Evolutionary conservation across 2,113 vertebrate genomes (phyloP).

Genomic region (Malaclemys terrapin): DNA sequence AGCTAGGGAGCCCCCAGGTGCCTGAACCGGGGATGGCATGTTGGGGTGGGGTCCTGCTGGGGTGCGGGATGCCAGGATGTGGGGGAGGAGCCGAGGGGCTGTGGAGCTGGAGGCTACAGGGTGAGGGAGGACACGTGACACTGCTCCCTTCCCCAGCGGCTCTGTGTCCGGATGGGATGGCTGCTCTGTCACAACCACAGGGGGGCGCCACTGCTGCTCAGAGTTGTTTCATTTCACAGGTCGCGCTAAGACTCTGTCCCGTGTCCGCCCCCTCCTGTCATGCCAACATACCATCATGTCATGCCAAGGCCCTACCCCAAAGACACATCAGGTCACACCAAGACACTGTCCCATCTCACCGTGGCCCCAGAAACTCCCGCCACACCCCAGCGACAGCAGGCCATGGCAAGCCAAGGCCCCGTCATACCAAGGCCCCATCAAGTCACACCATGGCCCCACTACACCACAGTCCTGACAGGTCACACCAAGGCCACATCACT

Average conservation of each 20-base stretch:
- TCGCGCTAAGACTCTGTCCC: background rate
- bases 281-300: background rate
- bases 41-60: background rate
- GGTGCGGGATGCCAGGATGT: background rate
- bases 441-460: too few species aligned
- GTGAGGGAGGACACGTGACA: background rate
- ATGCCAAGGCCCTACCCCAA: background rate
- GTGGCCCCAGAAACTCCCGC: background rate
- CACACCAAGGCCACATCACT: background rate
- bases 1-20: background rate
- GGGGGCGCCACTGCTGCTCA: background rate
- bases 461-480: background rate
- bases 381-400: background rate
- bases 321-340: background rate
- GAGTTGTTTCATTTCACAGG: background rate
- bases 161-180: background rate
- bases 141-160: background rate
- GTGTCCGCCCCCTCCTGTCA: background rate
- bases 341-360: background rate
- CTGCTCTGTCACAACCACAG: background rate
- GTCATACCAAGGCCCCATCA: background rate
- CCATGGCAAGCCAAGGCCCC: background rate
- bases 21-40: background rate
- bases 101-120: background rate
- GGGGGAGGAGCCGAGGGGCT: background rate